Evolutionary conservation across 2,113 vertebrate species (phyloP).

Genomic region (Daboia siamensis): DNA sequence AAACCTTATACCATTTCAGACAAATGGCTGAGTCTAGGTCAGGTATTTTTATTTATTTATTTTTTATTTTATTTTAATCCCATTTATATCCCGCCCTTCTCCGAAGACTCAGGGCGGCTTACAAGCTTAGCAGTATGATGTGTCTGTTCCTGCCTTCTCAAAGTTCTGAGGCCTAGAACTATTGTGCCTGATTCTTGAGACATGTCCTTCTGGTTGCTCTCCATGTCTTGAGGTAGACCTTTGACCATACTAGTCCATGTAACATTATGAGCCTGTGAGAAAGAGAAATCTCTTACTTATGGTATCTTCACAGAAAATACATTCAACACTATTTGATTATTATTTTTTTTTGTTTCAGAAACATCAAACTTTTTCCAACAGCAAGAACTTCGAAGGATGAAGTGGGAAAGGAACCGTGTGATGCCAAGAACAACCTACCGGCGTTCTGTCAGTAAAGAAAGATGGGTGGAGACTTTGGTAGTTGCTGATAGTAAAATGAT

Average conservation of each 20-base stretch:
- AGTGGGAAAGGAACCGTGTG: slow-evolving; percentile 72
- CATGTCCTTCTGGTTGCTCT: neutral
- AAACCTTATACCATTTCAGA: too few species aligned
- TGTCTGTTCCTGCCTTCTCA: neutral
- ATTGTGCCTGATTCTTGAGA: neutral
- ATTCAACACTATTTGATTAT: neutral
- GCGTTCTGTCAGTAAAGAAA: slow-evolving; percentile 90
- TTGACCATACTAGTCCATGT: neutral
- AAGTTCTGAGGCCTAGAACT: neutral
- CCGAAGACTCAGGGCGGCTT: too few species aligned
- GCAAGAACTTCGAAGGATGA: slow-evolving; percentile 66
- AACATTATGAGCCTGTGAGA: neutral
- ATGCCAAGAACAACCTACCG: slow-evolving; percentile 65
- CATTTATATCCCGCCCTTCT: too few species aligned
- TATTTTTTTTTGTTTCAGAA: slow-evolving; percentile 69
- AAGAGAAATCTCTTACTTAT: neutral
- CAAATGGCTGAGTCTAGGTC: neutral
- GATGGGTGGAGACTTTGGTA: slow-evolving; percentile 97
- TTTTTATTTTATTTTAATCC: too few species aligned
- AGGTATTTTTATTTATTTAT: too few species aligned
- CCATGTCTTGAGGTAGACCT: neutral
- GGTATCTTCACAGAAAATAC: neutral
- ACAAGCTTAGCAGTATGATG: too few species aligned
- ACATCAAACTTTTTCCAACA: slow-evolving; percentile 60
- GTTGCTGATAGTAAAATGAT: slow-evolving; percentile 96